Evolutionary conservation across 2,797 vertebrate species (phyloP).

Genomic region (Manis crassicaudata): DNA sequence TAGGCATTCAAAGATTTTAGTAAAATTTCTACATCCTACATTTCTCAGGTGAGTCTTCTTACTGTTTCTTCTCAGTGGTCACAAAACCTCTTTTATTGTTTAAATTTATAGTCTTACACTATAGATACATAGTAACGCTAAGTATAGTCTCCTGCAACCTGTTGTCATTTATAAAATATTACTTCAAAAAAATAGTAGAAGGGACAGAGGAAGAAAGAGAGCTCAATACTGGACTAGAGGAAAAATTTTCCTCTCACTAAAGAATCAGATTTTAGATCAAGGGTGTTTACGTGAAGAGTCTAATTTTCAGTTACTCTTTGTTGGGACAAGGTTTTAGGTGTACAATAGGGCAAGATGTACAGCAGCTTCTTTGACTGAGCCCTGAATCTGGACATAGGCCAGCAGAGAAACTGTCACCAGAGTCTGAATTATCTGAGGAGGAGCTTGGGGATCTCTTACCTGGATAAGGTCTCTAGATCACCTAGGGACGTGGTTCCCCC

Average conservation of each 20-base stretch:
- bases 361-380: not conserved
- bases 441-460: not conserved
- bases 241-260: not conserved
- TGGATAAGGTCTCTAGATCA: not conserved
- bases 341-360: not conserved
- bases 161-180: constrained; percentile 6
- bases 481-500: not conserved
- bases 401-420: not conserved
- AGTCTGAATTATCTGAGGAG: not conserved
- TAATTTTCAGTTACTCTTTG: not conserved
- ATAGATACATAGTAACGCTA: not conserved
- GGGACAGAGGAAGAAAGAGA: too few relatives aligned
- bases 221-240: not conserved
- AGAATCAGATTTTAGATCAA: not conserved
- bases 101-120: not conserved
- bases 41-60: not conserved
- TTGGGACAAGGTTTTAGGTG: not conserved
- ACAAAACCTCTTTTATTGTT: not conserved
- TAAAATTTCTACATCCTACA: not conserved
- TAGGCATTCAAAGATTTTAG: not conserved
- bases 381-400: not conserved
- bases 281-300: not conserved
- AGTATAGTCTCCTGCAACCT: not conserved
- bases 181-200: not conserved
- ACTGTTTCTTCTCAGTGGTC: not conserved